Percentiles rank a stretch among this genome's conserved stretches.
Evolutionary conservation across 2,113 vertebrate species (phyloP).

Genomic region (Phalacrocorax carbo): DNA sequence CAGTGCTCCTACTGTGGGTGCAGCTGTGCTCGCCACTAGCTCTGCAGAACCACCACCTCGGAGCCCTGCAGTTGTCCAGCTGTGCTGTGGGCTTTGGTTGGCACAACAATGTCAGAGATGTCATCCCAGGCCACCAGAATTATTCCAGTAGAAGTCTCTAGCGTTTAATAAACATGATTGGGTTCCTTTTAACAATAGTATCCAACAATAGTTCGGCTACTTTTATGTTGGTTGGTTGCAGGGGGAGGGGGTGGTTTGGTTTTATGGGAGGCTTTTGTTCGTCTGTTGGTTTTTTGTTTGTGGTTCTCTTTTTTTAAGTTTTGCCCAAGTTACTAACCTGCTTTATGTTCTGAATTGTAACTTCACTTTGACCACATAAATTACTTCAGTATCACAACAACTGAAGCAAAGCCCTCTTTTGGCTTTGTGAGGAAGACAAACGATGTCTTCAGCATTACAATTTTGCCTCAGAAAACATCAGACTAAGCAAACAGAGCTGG

Average conservation of each 20-base stretch:
- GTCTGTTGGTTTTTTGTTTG: not conserved
- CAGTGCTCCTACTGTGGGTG: not conserved
- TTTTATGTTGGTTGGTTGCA: not conserved
- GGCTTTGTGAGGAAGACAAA: not conserved
- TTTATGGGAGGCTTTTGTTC: not conserved
- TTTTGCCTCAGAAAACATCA: not conserved
- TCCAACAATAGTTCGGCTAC: not conserved
- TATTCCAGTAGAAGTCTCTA: not conserved
- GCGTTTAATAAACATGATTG: not conserved
- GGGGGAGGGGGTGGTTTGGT: not conserved
- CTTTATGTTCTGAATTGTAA: not conserved
- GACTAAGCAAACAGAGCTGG: not conserved
- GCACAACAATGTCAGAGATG: fast-evolving
- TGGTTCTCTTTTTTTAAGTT: not conserved
- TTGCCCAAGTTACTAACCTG: not conserved
- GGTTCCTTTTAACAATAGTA: not conserved
- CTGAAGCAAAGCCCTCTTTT: not conserved
- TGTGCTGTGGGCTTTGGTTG: not conserved
- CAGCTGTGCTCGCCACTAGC: not conserved
- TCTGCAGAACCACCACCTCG: not conserved
- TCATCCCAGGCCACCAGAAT: not conserved
- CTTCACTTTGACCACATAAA: not conserved
- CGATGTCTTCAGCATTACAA: not conserved
- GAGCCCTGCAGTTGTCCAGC: not conserved
- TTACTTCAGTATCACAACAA: not conserved